Base-by-base conservation (phyloP, 1,140 invertebrate species). In the Drosophila athabasca region DNA sequence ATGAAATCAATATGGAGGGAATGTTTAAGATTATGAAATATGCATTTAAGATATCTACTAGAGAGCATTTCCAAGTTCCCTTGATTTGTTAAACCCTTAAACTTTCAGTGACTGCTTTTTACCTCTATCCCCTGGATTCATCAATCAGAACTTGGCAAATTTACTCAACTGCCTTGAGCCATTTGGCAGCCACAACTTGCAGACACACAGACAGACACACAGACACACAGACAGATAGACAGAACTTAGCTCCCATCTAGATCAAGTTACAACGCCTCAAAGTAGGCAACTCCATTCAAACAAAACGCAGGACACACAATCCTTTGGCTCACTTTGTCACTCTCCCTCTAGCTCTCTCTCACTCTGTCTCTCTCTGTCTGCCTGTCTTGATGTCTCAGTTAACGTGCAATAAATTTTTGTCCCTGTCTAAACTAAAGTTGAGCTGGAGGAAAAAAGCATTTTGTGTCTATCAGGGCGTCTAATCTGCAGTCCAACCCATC, bases 381-480 rank as follows among this genome's bases (percentile, higher is more conserved):
- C 5, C 24, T 26, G 24, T 26, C 24, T 19, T 17, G 29, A 49
- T 46, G 29, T 46, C 48, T 26, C 68, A 73, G 68, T 65, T 84
- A 76, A 71, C 70, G 60, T 64, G 82, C 66, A 81, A 85, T 85
- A 85, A 87, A 85, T 85, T 85, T 67, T 61, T 68, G 73, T 70
- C 77, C 82, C 77, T 75, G 81, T 85, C 82, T 64, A 87, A 85
- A 85, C 82, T 74, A 87, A 78, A 81, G 78, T 80, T 65, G 66
- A 85, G 65, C 65, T 81, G 17, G 59, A 78, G 81, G 76, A 77
- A 80, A 70, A 78, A 80, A 62, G 52, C 82, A 85, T 85, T 84
- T 80, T 84, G 77, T 81, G 81, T 85, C 82, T 85, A 85, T 85
- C 81, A 75, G 82, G 48, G 66, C 65, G 78, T 87, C 82, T 87